Evolutionary conservation across 2,113 vertebrate genomes (phyloP), one percentile per base, ranked within the genome.

Genomic region (Tenebrosternarchus preto): DNA sequence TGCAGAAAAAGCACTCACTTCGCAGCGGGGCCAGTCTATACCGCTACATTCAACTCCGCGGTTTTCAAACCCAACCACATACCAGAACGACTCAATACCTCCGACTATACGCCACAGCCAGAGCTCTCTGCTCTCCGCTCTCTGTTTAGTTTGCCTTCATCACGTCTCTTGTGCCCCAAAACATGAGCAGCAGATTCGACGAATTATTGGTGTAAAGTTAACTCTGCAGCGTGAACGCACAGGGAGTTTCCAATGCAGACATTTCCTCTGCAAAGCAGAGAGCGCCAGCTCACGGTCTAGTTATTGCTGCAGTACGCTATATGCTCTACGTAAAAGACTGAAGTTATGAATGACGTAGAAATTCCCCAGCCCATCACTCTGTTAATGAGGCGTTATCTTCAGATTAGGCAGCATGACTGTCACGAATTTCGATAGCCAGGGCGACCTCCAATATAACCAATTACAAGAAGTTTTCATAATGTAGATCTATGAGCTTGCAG

Each of bases 1-100:
- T 7, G 39, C 76, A 56, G 57, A 6, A 29, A 60, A n/a, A 76
- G 77, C 55, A 31, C 59, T 59, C 71, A 76, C 64, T 79, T 22
- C 72, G 33, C 53, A 67, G 53, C 39, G 84, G 70, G 27, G 57
- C n/a, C 59, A 57, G 76, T 22, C n/a, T 76, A 74, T 67, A n/a
- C 73, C 66, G 39, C 85, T 64, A 88, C 91, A 90, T 85, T 82
- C 88, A 76, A 43, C 84, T 75, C 77, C 5, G 55, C 43, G 33
- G 74, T 76, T 68, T 31, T 36, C 82, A 78, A 33, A 56, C 8
- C 46, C 55, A 50, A 3, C 22, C 72, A n/a, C 43, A 29, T 66
- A 57, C 53, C 6, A 73, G 17, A 76, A 64, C 76, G 33, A 33
- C 55, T 61, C 63, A 5, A 11, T 33, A 68, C 4, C 43, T 4